A percentile compares a stretch with the other conserved stretches of the same genome.
phyloP scores from a whole-genome alignment of 2,797 vertebrate species.

The Hipposideros larvatus region DNA sequence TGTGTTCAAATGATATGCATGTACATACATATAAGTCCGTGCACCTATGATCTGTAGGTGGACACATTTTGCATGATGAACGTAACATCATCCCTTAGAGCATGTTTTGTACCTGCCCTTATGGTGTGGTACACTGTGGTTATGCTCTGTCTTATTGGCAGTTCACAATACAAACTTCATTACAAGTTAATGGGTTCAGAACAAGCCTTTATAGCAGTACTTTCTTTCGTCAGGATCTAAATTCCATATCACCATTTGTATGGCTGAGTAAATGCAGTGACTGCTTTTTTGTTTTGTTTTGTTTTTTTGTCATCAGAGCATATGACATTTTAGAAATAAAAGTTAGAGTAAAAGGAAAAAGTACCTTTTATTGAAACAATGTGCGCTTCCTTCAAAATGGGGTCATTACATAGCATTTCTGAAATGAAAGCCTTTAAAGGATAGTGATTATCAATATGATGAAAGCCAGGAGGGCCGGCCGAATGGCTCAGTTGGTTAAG shows the following conservation, averaged over 20 bases:
- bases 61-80: slow-evolving; percentile 33
- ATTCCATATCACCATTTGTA: not conserved
- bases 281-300: not conserved
- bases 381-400: not conserved
- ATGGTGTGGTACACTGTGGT: not conserved
- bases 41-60: slow-evolving; percentile 38
- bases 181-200: not conserved
- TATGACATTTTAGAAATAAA: slow-evolving; percentile 28
- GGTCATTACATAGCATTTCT: not conserved
- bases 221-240: slow-evolving; percentile 3
- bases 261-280: not conserved
- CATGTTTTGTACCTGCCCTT: not conserved
- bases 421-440: not conserved
- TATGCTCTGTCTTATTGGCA: not conserved
- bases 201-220: not conserved
- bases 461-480: no score
- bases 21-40: not conserved
- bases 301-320: not conserved
- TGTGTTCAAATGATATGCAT: slow-evolving; percentile 17
- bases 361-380: not conserved
- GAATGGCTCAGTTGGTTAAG: no score
- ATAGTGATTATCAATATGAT: not conserved
- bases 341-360: not conserved
- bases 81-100: not conserved
- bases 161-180: not conserved